Conservation (phyloP, 2,113 vertebrate genomes). For the Callocephalon fimbriatum region DNA sequence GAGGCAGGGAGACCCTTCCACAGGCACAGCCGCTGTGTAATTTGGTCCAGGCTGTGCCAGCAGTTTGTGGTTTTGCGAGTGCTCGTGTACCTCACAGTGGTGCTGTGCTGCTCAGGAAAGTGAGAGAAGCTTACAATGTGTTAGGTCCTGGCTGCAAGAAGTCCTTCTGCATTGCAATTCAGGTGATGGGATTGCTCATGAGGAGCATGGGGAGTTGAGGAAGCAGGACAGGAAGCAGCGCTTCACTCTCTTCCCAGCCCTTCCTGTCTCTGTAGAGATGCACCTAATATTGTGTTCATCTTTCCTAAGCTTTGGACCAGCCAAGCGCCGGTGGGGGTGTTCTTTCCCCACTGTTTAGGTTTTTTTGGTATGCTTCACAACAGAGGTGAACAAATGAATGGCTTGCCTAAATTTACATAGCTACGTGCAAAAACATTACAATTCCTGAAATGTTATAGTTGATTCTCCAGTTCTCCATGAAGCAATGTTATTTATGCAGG, state of each 20-base stretch:
- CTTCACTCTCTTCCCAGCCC: neutral
- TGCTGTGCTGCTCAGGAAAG: neutral
- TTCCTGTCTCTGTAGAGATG: neutral
- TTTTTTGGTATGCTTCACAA: neutral
- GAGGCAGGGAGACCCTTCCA: neutral
- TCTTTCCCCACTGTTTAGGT: neutral
- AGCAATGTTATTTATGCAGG: neutral
- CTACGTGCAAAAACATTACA: neutral
- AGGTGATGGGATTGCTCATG: rapidly evolving
- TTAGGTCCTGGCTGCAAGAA: neutral
- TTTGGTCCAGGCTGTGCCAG: neutral
- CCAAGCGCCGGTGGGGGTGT: neutral
- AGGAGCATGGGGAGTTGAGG: neutral
- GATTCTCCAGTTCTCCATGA: neutral
- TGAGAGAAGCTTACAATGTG: neutral
- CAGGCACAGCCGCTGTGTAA: neutral
- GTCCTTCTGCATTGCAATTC: neutral
- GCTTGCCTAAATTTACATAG: neutral
- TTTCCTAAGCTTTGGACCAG: neutral
- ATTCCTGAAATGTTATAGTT: neutral
- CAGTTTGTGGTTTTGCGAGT: neutral
- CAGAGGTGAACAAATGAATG: neutral
- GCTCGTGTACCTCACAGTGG: neutral
- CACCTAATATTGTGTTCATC: neutral
- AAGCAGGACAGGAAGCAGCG: neutral